A percentile compares a stretch with the other conserved stretches of the same genome.
phyloP scores from a whole-genome alignment of 2,113 vertebrate genomes.

The Thalassoma bifasciatum region DNA sequence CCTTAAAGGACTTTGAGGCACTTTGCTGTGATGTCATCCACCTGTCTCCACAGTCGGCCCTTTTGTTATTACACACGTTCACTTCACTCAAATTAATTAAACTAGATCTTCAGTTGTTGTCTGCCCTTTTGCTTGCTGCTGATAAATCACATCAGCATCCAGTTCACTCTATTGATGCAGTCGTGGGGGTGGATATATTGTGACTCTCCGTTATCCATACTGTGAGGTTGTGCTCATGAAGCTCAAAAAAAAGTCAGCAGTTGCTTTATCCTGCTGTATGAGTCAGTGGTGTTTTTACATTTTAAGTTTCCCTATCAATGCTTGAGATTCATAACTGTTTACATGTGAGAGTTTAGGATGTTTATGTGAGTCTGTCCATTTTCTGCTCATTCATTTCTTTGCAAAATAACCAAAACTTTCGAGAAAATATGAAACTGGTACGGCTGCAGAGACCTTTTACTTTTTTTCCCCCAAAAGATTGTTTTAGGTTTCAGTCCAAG shows the following conservation, averaged over 20 bases:
- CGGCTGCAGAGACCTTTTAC: too few species aligned
- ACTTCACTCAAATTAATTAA: constrained; percentile 70
- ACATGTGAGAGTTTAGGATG: background rate
- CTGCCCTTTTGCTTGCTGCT: constrained; percentile 35
- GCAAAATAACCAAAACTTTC: too few species aligned
- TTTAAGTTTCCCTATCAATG: background rate
- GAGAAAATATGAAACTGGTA: too few species aligned
- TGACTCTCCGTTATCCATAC: constrained; percentile 44
- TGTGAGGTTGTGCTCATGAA: constrained; percentile 25
- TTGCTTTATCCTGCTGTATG: constrained; percentile 22
- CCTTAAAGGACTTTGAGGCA: constrained; percentile 38
- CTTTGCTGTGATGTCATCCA: constrained; percentile 59
- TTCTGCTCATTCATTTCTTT: background rate
- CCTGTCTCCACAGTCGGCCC: constrained; percentile 60
- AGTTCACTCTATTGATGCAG: constrained; percentile 31
- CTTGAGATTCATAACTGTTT: background rate
- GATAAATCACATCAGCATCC: constrained; percentile 60
- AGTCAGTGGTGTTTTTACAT: constrained; percentile 20
- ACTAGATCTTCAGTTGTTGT: constrained; percentile 66
- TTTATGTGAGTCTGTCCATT: background rate
- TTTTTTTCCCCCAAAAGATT: too few species aligned
- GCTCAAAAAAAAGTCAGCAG: constrained; percentile 31
- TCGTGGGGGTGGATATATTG: constrained; percentile 41
- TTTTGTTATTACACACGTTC: constrained; percentile 64
- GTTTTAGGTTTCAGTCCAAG: too few species aligned